Percentiles rank a stretch among this genome's conserved stretches.
Conservation (phyloP, 2,797 vertebrate genomes). For the Eremophila alpestris region DNA sequence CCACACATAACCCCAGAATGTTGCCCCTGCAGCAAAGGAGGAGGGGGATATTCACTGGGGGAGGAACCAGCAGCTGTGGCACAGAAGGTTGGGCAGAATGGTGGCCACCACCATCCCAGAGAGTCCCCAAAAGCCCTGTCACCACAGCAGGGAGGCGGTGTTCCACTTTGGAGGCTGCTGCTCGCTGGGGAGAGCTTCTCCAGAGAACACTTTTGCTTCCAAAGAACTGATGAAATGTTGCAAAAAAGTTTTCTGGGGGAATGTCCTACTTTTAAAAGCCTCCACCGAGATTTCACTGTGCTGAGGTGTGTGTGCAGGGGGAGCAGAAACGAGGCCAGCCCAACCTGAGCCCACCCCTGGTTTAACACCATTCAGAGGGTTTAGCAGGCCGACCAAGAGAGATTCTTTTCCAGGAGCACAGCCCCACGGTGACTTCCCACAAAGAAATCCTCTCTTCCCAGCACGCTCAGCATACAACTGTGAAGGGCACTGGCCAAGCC, state of each 20-base stretch:
- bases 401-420: background rate
- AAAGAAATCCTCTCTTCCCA: background rate
- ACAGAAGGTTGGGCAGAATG: background rate
- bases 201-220: background rate
- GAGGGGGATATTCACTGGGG: accelerated
- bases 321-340: background rate
- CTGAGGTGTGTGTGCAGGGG: background rate
- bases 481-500: background rate
- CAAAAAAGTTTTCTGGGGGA: slow-evolving; percentile 10
- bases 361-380: background rate
- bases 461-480: accelerated
- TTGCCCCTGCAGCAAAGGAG: background rate
- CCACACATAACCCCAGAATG: background rate
- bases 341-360: background rate
- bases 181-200: background rate
- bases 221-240: slow-evolving; percentile 30
- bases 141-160: background rate
- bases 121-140: background rate
- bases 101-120: background rate
- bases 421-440: background rate
- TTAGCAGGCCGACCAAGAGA: background rate
- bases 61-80: background rate
- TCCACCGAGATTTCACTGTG: background rate
- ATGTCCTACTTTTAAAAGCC: slow-evolving; percentile 55
- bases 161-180: slow-evolving; percentile 41